Base-by-base conservation (phyloP, 2,797 vertebrate species). In the Melanotaenia parkinsoni region DNA sequence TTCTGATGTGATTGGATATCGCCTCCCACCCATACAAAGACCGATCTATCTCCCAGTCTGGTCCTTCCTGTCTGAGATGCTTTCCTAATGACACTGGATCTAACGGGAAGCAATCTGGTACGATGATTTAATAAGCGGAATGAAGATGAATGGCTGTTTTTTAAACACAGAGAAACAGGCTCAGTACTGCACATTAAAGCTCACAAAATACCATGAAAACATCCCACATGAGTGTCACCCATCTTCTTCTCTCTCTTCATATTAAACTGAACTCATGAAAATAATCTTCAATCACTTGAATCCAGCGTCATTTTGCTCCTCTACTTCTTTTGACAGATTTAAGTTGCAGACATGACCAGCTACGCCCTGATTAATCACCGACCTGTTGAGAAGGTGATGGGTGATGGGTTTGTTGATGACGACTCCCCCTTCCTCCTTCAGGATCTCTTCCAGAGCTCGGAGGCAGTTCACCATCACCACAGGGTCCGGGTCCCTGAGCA, bases 381-480 rank as follows among this genome's bases (percentile, higher is more conserved):
- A 99, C 98, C 97, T 96, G 93, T 98, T 99, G 74, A 99, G 94
- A 61, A 99, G 97, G 84, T 99, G 97, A 84, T 99, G 97, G 22
- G 98, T 96, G 40, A 99, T 98, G 53, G 97, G 96, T 76, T 98
- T 99, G 91, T 99, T 99, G 70, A 99, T 97, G 61, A 98, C 96
- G 20, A 99, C 96, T 20, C 98, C 98, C 66, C 97, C 97, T 82
- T 99, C 98, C 30, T 95, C 93, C 80, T 94, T 96, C 70, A 99
- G 83, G 66, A 99, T 97, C 86, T 99, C 97, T 80, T 99, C 97
- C 72, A 99, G 93, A 14, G 97, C 96, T 68, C 97, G 93, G 75
- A 99, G 94, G 80, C 98, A 98, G 88, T 99, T 99, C 45, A 99
- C 97, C 24, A 98, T 95, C 57, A 99, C 97, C 45, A 99, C 97